These are phyloP conservation scores for Sclerurus mexicanus DNA, from an alignment of 2,113 vertebrate species.

Conservation along the genomic window DNA sequence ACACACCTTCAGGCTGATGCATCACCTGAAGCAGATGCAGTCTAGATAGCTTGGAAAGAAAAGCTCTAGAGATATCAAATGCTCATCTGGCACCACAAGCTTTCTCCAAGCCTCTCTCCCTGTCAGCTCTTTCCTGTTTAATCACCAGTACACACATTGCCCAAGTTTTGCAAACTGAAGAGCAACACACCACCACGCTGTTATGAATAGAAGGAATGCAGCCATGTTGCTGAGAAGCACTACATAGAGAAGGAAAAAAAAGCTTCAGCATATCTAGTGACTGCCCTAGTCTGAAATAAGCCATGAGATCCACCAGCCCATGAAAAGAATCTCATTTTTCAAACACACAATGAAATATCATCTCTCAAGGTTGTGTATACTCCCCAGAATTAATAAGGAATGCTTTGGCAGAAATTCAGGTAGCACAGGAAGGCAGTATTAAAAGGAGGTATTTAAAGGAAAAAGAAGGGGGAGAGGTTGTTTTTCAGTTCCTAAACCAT, in stretches of 20 bases:
- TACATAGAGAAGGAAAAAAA: neutral
- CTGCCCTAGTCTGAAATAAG: neutral
- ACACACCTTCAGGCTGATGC: neutral
- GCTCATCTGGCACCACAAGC: neutral
- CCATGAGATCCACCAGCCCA: neutral
- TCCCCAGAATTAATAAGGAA: neutral
- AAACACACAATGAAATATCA: neutral
- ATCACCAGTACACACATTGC: neutral
- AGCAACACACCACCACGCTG: neutral
- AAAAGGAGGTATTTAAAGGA: neutral
- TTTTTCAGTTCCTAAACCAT: neutral
- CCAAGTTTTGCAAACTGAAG: neutral
- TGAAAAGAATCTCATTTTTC: neutral
- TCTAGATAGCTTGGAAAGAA: neutral
- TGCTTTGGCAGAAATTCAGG: neutral
- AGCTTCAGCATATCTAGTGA: neutral
- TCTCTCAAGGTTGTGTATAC: neutral
- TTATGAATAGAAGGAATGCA: neutral
- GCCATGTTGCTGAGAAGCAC: neutral
- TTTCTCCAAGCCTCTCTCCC: neutral
- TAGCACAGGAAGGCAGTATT: neutral
- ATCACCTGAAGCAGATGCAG: neutral
- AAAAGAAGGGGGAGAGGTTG: neutral
- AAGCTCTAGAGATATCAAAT: neutral
- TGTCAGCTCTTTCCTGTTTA: neutral